These are phyloP conservation scores for Agrypnia vestita DNA, from an alignment of 1,140 invertebrate genomes.

Conservation along the genomic window DNA sequence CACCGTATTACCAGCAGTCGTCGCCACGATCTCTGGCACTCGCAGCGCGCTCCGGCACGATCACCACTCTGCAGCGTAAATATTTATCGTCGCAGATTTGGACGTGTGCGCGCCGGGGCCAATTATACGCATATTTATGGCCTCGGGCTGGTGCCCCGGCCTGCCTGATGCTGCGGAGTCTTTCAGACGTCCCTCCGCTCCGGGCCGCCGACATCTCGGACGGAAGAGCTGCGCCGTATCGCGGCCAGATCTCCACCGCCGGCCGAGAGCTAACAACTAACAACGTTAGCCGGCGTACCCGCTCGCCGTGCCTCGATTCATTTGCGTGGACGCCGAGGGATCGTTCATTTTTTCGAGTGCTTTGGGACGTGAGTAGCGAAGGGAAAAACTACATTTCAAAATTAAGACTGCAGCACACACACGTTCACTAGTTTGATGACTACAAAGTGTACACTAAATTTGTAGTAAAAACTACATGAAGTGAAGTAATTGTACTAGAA, in stretches of 20 bases:
- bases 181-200: slow-evolving; percentile 6
- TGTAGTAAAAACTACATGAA: no score
- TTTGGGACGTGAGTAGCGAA: no score
- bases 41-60: neutral
- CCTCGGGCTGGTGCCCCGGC: neutral
- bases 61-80: neutral
- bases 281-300: no score
- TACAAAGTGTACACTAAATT: no score
- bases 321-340: no score
- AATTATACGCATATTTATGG: slow-evolving; percentile 28
- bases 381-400: no score
- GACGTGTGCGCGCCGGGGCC: slow-evolving; percentile 11
- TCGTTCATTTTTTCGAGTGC: no score
- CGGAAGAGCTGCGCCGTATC: slow-evolving; percentile 5
- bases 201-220: neutral
- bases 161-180: neutral
- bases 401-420: no score
- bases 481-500: no score
- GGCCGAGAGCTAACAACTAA: neutral
- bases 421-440: no score
- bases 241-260: neutral
- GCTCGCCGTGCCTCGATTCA: no score
- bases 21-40: slow-evolving; percentile 1
- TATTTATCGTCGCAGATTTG: slow-evolving; percentile 9
- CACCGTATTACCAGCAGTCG: neutral